A percentile compares a stretch with the other conserved stretches of the same genome.
phyloP scores from a whole-genome alignment of 1,140 invertebrate species.

The Drosophila rhopaloa region DNA sequence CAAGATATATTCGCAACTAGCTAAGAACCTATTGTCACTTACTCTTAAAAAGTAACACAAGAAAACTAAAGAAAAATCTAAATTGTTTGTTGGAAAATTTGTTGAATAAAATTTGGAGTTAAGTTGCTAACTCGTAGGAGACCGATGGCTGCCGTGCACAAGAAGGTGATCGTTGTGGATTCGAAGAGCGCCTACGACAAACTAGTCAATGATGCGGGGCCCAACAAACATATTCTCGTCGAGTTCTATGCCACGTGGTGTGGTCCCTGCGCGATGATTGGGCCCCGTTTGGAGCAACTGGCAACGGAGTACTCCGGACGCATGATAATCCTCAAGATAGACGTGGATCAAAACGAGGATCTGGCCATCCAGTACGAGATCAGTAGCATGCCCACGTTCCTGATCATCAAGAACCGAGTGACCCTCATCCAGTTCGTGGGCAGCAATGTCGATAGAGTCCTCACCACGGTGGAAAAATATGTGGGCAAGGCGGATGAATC shows the following conservation, averaged over 20 bases:
- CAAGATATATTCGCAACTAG: slow-evolving; percentile 17
- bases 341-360: slow-evolving; percentile 95
- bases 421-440: slow-evolving; percentile 91
- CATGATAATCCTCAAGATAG: slow-evolving; percentile 89
- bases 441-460: slow-evolving; percentile 88
- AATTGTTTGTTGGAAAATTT: slow-evolving; percentile 5
- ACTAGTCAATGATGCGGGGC: slow-evolving; percentile 90
- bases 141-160: slow-evolving; percentile 38
- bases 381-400: slow-evolving; percentile 95
- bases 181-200: slow-evolving; percentile 89
- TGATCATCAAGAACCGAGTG: slow-evolving; percentile 93
- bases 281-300: slow-evolving; percentile 90
- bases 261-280: slow-evolving; percentile 96
- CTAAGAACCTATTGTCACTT: slow-evolving; percentile 28
- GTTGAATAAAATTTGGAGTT: slow-evolving; percentile 1
- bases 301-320: slow-evolving; percentile 85
- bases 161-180: slow-evolving; percentile 52
- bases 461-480: slow-evolving; percentile 87
- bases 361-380: slow-evolving; percentile 92
- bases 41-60: neutral
- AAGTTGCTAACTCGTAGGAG: slow-evolving; percentile 4
- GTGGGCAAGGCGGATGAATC: slow-evolving; percentile 45
- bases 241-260: slow-evolving; percentile 90
- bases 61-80: neutral
- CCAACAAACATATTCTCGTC: slow-evolving; percentile 92